A percentile compares a stretch with the other conserved stretches of the same genome.
Evolutionary conservation across 2,113 vertebrate species (phyloP).

Genomic region (Ceuthmochares aereus): DNA sequence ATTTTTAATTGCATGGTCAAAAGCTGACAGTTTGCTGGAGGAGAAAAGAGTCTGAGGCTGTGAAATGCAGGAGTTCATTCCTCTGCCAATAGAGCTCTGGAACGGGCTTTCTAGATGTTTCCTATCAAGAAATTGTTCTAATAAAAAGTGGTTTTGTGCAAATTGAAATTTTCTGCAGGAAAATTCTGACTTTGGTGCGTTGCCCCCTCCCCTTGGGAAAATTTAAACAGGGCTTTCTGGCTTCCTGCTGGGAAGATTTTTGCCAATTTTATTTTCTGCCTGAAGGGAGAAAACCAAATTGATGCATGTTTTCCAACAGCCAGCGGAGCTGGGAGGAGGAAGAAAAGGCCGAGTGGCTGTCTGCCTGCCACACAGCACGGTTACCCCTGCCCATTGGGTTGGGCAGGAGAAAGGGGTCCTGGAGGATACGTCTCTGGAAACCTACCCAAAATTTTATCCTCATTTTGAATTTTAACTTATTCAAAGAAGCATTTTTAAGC

Average conservation of each 20-base stretch:
- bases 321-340: constrained; percentile 31
- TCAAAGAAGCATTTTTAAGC: background rate
- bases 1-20: background rate
- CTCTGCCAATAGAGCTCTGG: background rate
- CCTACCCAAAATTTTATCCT: background rate
- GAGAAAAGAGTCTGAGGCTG: background rate
- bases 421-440: background rate
- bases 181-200: constrained; percentile 40
- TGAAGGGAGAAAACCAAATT: constrained; percentile 62
- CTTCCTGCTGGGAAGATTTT: constrained; percentile 37
- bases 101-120: constrained; percentile 36
- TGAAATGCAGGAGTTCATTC: constrained; percentile 10
- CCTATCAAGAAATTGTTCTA: constrained; percentile 43
- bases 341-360: constrained; percentile 21
- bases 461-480: background rate
- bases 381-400: background rate
- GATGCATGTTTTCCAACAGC: constrained; percentile 48
- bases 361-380: background rate
- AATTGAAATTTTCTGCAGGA: constrained; percentile 57
- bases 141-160: constrained; percentile 44
- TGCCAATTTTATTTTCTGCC: constrained; percentile 66
- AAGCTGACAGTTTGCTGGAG: background rate
- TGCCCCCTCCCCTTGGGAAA: constrained; percentile 27
- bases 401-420: background rate
- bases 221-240: constrained; percentile 50